Percentiles rank a stretch among this genome's conserved stretches.
These are phyloP conservation scores for Danionella cerebrum DNA, from an alignment of 2,113 vertebrate species.

Conservation along the genomic window DNA sequence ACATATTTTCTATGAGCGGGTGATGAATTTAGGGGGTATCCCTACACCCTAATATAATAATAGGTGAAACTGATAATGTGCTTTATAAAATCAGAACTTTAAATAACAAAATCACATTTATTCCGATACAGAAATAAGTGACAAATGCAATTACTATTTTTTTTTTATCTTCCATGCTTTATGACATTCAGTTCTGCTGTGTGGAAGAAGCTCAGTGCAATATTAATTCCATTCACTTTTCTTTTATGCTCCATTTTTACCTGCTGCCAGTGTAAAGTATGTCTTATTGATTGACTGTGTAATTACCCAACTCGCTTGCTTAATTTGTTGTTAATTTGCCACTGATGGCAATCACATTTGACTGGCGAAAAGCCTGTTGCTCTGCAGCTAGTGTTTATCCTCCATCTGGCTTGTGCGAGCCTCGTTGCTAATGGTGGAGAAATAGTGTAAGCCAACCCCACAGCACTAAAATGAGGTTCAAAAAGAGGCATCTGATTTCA, in stretches of 20 bases:
- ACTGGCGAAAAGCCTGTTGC: conserved; percentile 38
- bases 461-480: conserved; percentile 21
- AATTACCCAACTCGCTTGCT: conserved; percentile 39
- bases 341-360: conserved; percentile 42
- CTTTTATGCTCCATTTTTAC: conserved; percentile 15
- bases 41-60: too few species aligned
- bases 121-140: too few species aligned
- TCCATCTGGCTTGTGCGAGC: conserved; percentile 36
- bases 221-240: conserved; percentile 9
- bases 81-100: too few species aligned
- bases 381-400: conserved; percentile 36
- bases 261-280: conserved; percentile 28
- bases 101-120: too few species aligned
- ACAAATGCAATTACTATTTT: too few species aligned
- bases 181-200: neutral
- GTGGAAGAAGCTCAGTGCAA: neutral
- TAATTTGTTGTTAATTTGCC: conserved; percentile 45
- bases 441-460: conserved; percentile 26
- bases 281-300: conserved; percentile 45
- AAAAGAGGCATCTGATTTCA: neutral
- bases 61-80: too few species aligned
- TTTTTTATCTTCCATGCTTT: neutral
- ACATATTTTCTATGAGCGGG: too few species aligned
- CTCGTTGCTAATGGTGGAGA: too few species aligned
- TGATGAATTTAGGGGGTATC: too few species aligned